A percentile compares a stretch with the other conserved stretches of the same genome.
phyloP scores from a whole-genome alignment of 1,140 invertebrate genomes.

The Drosophila sucinea region DNA sequence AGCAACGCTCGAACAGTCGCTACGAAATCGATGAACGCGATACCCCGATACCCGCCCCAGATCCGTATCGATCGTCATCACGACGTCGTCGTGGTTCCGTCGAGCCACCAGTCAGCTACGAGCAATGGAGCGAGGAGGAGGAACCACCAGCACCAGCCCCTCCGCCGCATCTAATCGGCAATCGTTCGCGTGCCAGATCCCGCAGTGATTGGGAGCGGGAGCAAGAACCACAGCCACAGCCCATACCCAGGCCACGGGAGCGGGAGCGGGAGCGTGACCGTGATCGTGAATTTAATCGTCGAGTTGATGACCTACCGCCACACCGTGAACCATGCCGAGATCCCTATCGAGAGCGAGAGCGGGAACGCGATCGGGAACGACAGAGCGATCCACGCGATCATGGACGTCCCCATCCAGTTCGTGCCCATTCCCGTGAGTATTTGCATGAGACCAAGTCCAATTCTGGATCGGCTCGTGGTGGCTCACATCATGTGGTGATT shows the following conservation, averaged over 20 bases:
- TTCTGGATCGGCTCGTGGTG: slow-evolving; percentile 29
- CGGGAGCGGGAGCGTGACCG: slow-evolving; percentile 43
- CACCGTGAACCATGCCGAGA: slow-evolving; percentile 53
- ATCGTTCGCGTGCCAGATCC: slow-evolving; percentile 69
- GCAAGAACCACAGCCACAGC: slow-evolving; percentile 26
- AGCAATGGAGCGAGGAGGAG: slow-evolving; percentile 77
- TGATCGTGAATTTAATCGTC: slow-evolving; percentile 54
- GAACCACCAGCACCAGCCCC: slow-evolving; percentile 26
- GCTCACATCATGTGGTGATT: slow-evolving; percentile 19
- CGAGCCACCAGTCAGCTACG: slow-evolving; percentile 59
- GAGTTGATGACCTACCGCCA: slow-evolving; percentile 15
- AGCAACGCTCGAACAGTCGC: slow-evolving; percentile 85
- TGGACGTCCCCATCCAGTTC: slow-evolving; percentile 35
- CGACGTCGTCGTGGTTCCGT: slow-evolving; percentile 61
- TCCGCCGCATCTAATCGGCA: slow-evolving; percentile 32
- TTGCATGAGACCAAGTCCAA: slow-evolving; percentile 56
- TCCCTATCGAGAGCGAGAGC: slow-evolving; percentile 48
- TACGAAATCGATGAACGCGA: slow-evolving; percentile 83
- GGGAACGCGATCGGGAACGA: slow-evolving; percentile 20
- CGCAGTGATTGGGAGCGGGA: slow-evolving; percentile 71
- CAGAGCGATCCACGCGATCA: slow-evolving; percentile 27
- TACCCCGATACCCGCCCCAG: background rate
- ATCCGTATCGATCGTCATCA: slow-evolving; percentile 57
- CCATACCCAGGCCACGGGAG: slow-evolving; percentile 31
- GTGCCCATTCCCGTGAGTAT: slow-evolving; percentile 65